Evolutionary conservation across 2,797 vertebrate species (phyloP), one percentile per base, ranked within the genome.

Genomic region (Microcaecilia unicolor): DNA sequence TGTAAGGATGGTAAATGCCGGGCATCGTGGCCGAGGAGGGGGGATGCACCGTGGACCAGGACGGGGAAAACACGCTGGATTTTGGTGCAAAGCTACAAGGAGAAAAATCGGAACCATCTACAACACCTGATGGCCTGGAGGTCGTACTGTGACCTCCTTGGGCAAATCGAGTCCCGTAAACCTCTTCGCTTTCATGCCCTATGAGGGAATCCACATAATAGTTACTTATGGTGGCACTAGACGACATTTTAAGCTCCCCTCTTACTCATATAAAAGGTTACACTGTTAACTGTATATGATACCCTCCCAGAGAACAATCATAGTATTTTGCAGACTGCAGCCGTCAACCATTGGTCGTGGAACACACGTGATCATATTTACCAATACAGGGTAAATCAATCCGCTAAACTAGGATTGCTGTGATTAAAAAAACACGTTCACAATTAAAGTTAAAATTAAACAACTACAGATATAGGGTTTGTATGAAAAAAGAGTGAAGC

Each of bases 311-410:
- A 85, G 89, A 89, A 92, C 82, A 86, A 90, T 90, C 90, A 87
- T 90, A 91, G 89, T 91, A 93, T 92, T 92, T 96, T 91, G 89
- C 91, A 90, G 90, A 74, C 86, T 89, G 86, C 89, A 86, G 72
- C 84, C 86, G 81, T 74, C 90, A 73, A 88, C 87, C 88, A 98
- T 98, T 98, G 95, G 95, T 95, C 87, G 87, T 81, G 80, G 78
- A 75, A 84, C 83, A 93, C 95, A 98, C 95, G 95, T 98, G 95
- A 91, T 91, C 90, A 88, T 98, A 97, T 98, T 97, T 97, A 98
- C 93, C 90, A 97, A 96, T 95, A 95, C 92, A 84, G 83, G 91
- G 90, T 97, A 95, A 97, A 98, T 96, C 92, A 95, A 89, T 91
- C 91, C 88, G 81, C 86, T 77, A 79, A 77, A 72, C 69, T 64